Evolutionary conservation across 2,888 invertebrate species (phyloP).

Genomic region (Plusia festucae): DNA sequence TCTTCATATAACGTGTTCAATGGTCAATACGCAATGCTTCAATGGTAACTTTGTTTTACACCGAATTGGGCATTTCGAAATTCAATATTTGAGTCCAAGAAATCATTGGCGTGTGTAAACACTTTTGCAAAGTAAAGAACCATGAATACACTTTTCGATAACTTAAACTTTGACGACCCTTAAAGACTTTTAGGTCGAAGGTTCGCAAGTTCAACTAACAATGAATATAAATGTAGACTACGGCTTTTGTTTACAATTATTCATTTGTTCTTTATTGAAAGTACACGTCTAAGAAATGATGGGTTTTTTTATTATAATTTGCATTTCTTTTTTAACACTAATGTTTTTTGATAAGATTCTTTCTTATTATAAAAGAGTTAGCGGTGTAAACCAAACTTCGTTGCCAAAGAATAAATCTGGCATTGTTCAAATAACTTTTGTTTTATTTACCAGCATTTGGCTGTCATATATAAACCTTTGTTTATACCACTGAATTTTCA

Average conservation of each 20-base stretch:
- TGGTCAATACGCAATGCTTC: conserved; percentile 51
- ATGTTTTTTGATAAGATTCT: too few species aligned
- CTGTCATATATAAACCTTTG: neutral
- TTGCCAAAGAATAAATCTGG: neutral
- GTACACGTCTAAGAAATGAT: conserved; percentile 1
- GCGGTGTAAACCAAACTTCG: too few species aligned
- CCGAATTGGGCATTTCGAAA: conserved; percentile 46
- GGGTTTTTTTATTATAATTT: neutral
- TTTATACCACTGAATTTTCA: neutral
- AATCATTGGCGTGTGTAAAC: conserved; percentile 27
- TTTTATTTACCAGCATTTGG: neutral
- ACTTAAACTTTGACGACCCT: conserved; percentile 6
- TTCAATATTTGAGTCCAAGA: conserved; percentile 32
- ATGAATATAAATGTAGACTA: neutral
- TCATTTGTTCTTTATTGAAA: conserved; percentile 3
- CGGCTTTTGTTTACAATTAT: conserved; percentile 2
- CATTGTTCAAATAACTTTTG: neutral
- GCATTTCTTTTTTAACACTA: too few species aligned
- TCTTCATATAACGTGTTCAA: conserved; percentile 47
- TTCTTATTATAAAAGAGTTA: neutral
- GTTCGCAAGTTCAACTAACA: neutral
- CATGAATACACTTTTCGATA: conserved; percentile 11
- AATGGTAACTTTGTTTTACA: conserved; percentile 50
- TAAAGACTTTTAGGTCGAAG: conserved; percentile 4
- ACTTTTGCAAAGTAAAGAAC: conserved; percentile 13